These are phyloP conservation scores for Tichodroma muraria DNA, from an alignment of 2,113 vertebrate genomes.

Conservation along the genomic window DNA sequence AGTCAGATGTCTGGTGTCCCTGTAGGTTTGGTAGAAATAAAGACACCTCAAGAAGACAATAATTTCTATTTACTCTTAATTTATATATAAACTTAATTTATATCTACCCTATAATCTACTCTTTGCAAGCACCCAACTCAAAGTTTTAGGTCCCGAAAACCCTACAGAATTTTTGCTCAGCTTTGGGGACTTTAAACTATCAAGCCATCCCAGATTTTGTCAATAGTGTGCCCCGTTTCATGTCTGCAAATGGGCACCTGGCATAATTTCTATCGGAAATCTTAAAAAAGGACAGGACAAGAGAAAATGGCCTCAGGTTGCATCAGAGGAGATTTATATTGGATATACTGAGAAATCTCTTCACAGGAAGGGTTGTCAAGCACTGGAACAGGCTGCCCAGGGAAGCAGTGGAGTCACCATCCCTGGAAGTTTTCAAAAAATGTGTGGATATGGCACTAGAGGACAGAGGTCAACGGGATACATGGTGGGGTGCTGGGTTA, in stretches of 20 bases:
- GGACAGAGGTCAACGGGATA: not conserved
- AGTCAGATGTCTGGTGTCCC: not conserved
- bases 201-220: not conserved
- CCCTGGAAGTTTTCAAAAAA: not conserved
- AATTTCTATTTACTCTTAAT: not conserved
- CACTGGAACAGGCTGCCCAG: not conserved
- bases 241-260: not conserved
- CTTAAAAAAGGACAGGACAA: not conserved
- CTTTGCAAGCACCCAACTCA: not conserved
- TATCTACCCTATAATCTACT: no score
- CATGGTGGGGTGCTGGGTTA: accelerated
- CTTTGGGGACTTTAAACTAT: not conserved
- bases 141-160: not conserved
- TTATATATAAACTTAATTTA: no score
- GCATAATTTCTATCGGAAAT: not conserved
- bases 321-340: not conserved
- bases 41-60: not conserved
- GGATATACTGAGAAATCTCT: not conserved
- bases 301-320: not conserved
- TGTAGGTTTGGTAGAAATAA: not conserved
- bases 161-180: not conserved
- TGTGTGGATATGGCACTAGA: accelerated
- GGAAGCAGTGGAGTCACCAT: not conserved
- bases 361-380: not conserved
- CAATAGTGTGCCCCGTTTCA: not conserved